Evolutionary conservation across 2,113 vertebrate species (phyloP).

Genomic region (Tympanuchus pallidicinctus): DNA sequence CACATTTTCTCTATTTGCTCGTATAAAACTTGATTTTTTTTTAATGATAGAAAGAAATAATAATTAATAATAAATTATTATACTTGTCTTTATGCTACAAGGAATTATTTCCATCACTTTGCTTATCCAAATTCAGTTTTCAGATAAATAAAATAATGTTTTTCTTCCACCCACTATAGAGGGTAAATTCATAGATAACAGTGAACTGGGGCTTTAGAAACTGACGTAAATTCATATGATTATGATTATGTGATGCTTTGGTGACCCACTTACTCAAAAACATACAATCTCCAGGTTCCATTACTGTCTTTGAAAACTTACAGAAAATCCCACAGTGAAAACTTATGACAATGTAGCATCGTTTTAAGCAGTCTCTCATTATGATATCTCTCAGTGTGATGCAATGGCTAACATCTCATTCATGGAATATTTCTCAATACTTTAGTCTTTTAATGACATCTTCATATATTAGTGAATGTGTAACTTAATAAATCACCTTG

Average conservation of each 20-base stretch:
- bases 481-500: neutral
- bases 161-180: constrained; percentile 73
- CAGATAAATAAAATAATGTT: constrained; percentile 78
- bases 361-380: neutral
- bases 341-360: constrained; percentile 11
- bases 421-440: neutral
- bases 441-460: neutral
- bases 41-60: neutral
- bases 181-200: constrained; percentile 71
- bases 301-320: constrained; percentile 68
- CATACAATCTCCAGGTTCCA: constrained; percentile 77
- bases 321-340: constrained; percentile 52
- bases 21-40: neutral
- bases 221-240: constrained; percentile 81
- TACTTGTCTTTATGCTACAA: neutral
- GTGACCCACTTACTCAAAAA: constrained; percentile 71
- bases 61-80: neutral
- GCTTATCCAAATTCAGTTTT: constrained; percentile 69
- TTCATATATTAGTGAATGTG: neutral
- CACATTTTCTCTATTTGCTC: neutral
- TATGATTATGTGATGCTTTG: constrained; percentile 81
- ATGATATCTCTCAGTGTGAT: neutral
- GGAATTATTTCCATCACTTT: constrained; percentile 71
- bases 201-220: constrained; percentile 75
- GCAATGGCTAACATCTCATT: neutral